These are phyloP conservation scores for Himalopsyche japonica DNA, from an alignment of 2,888 invertebrate species.

Conservation along the genomic window DNA sequence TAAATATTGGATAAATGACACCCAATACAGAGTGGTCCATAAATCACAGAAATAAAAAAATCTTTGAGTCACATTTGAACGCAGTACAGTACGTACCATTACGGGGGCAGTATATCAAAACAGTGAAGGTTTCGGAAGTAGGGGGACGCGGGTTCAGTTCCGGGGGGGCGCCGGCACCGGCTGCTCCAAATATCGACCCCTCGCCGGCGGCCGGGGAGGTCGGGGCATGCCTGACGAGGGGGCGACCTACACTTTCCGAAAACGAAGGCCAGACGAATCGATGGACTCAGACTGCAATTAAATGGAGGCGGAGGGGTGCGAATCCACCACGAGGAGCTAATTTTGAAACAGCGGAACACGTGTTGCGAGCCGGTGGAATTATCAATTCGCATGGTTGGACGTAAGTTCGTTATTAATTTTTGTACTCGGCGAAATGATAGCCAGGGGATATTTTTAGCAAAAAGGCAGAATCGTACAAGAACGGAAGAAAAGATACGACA, in stretches of 20 bases:
- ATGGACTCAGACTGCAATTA: constrained; percentile 30
- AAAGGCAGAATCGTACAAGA: no score
- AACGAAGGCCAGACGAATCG: constrained; percentile 29
- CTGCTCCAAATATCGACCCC: constrained; percentile 41
- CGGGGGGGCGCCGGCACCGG: constrained; percentile 37
- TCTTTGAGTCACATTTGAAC: neutral
- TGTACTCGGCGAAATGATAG: neutral
- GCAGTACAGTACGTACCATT: constrained; percentile 14
- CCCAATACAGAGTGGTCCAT: neutral
- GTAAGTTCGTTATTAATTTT: neutral
- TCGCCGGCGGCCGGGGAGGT: constrained; percentile 1
- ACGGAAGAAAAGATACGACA: no score
- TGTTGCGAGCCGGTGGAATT: neutral
- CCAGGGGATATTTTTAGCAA: no score
- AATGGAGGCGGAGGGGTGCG: neutral
- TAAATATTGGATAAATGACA: neutral
- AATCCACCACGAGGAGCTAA: neutral
- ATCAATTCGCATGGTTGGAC: neutral
- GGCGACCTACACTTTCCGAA: constrained; percentile 28
- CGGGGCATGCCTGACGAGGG: constrained; percentile 5
- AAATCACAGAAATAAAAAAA: neutral
- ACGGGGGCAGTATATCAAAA: constrained; percentile 37
- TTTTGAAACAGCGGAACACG: neutral
- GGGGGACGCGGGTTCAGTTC: constrained; percentile 1
- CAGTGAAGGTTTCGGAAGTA: constrained; percentile 17